These are phyloP conservation scores for Calidris pugnax DNA, from an alignment of 2,113 vertebrate species.

Conservation along the genomic window DNA sequence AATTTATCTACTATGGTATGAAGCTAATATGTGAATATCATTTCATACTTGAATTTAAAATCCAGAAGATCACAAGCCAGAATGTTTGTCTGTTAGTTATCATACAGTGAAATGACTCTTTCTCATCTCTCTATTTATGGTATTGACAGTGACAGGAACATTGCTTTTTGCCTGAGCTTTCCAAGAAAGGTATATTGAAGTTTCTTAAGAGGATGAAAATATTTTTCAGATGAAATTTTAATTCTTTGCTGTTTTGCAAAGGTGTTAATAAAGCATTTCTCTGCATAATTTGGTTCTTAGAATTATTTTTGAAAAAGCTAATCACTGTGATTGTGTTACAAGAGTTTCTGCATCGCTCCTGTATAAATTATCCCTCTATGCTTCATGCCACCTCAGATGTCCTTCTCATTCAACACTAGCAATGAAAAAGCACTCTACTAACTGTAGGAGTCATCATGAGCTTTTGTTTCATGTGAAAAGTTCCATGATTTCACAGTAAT, in stretches of 20 bases:
- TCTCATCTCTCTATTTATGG: not conserved
- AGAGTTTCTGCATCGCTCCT: not conserved
- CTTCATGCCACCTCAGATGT: not conserved
- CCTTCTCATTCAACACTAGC: not conserved
- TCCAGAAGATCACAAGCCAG: not conserved
- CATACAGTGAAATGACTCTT: not conserved
- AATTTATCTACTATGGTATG: not conserved
- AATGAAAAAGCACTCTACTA: not conserved
- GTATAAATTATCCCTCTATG: not conserved
- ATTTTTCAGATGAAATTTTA: not conserved
- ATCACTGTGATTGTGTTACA: not conserved
- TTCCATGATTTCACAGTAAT: not conserved
- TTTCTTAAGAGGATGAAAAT: not conserved
- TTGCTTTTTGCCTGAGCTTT: not conserved
- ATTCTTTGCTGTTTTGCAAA: not conserved
- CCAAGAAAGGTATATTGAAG: not conserved
- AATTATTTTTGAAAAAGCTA: not conserved
- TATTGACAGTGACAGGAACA: not conserved
- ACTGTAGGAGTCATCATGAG: not conserved
- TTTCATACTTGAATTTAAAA: not conserved
- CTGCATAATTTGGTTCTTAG: not conserved
- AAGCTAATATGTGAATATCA: not conserved
- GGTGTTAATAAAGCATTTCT: conserved; percentile 12
- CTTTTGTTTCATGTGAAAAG: conserved; percentile 28
- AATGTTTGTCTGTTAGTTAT: not conserved